Percentiles rank a stretch among this genome's conserved stretches.
phyloP scores from a whole-genome alignment of 2,888 invertebrate genomes.

The Seladonia tumulorum region DNA sequence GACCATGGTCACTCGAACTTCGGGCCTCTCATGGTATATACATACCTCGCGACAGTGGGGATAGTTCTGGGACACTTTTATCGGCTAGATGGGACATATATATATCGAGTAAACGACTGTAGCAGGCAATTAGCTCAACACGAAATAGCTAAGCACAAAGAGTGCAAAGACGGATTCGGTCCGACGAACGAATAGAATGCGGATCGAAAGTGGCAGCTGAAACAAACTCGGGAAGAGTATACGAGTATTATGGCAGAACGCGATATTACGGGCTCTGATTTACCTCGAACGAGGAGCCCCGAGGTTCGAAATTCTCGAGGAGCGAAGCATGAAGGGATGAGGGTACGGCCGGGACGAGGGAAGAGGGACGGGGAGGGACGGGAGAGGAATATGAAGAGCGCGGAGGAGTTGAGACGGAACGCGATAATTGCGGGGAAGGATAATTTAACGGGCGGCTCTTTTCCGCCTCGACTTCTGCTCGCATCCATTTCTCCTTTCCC shows the following conservation, averaged over 20 bases:
- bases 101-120: too few species aligned
- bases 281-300: slow-evolving; percentile 30
- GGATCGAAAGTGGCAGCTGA: slow-evolving; percentile 26
- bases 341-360: neutral
- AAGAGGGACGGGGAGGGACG: slow-evolving; percentile 26
- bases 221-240: slow-evolving; percentile 40
- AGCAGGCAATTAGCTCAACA: neutral
- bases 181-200: slow-evolving; percentile 28
- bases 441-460: slow-evolving; percentile 75
- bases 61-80: too few species aligned
- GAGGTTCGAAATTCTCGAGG: slow-evolving; percentile 35
- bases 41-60: too few species aligned
- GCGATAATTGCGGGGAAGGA: slow-evolving; percentile 75
- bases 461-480: slow-evolving; percentile 72
- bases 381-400: slow-evolving; percentile 62
- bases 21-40: too few species aligned
- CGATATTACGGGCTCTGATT: slow-evolving; percentile 61
- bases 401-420: slow-evolving; percentile 65
- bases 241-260: slow-evolving; percentile 36
- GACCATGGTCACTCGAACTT: too few species aligned
- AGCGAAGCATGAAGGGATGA: slow-evolving; percentile 6
- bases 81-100: too few species aligned
- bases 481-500: slow-evolving; percentile 44
- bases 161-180: too few species aligned
- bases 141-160: neutral